These are phyloP conservation scores for Rhopalosiphum maidis DNA, from an alignment of 1,140 invertebrate genomes.

Conservation along the genomic window DNA sequence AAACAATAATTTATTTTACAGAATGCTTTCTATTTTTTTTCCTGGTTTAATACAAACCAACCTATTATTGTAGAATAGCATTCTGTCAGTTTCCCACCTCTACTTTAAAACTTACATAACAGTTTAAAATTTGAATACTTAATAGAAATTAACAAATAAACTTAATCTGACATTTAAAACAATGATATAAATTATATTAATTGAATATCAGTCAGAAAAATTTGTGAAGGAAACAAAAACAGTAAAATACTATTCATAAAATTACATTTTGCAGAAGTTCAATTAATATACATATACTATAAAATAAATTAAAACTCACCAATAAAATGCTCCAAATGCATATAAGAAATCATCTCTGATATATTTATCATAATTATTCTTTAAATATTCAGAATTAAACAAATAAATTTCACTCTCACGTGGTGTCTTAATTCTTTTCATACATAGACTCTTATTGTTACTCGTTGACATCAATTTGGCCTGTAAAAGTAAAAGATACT, in stretches of 20 bases:
- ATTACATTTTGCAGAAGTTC: neutral
- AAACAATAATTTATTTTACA: neutral
- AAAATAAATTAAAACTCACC: conserved; percentile 5
- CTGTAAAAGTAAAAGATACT: neutral
- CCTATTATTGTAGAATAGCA: neutral
- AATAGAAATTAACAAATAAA: neutral
- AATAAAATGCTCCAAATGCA: conserved; percentile 39
- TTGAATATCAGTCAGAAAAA: neutral
- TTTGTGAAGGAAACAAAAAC: neutral
- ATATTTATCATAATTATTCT: neutral
- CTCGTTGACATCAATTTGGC: neutral
- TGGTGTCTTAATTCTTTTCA: neutral
- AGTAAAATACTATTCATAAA: neutral
- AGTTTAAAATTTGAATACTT: neutral
- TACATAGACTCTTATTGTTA: neutral
- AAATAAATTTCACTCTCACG: neutral
- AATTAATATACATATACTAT: neutral
- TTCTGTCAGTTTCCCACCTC: neutral
- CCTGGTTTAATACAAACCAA: neutral
- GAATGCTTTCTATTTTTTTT: neutral
- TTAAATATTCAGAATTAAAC: neutral
- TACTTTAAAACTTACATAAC: neutral
- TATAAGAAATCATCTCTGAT: conserved; percentile 14
- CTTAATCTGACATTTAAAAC: neutral
- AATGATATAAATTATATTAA: neutral